phyloP scores from a whole-genome alignment of 2,888 invertebrate species.

The Andrena fulva region DNA sequence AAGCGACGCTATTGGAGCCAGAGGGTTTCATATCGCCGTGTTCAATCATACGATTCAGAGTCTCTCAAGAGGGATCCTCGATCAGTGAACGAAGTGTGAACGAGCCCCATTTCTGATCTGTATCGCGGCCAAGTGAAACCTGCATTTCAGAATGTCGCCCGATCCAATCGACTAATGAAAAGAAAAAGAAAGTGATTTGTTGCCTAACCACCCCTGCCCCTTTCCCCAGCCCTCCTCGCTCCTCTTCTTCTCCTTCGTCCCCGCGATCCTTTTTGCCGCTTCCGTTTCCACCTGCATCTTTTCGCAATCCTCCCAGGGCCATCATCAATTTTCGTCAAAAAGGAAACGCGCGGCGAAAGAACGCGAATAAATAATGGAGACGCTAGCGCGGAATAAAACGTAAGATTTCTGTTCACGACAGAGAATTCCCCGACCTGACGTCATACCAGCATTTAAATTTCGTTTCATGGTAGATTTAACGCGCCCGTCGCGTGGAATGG shows the following conservation, averaged over 20 bases:
- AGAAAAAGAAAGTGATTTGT: slow-evolving; percentile 40
- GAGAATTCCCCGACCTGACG: neutral
- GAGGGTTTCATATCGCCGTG: neutral
- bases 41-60: neutral
- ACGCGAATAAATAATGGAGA: neutral
- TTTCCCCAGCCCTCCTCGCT: neutral
- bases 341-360: neutral
- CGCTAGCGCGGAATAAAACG: neutral
- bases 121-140: slow-evolving; percentile 36
- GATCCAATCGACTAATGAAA: slow-evolving; percentile 25
- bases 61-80: neutral
- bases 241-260: neutral
- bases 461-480: slow-evolving; percentile 1
- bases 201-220: neutral
- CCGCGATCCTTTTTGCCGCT: neutral
- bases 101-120: neutral
- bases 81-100: neutral
- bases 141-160: slow-evolving; percentile 26
- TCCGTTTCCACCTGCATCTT: neutral
- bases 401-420: neutral
- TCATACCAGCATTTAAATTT: neutral
- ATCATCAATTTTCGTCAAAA: slow-evolving; percentile 33
- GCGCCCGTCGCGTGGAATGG: neutral
- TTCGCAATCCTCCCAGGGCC: neutral
- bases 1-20: neutral